These are phyloP conservation scores for Sylvilagus floridanus DNA, from an alignment of 2,797 vertebrate species.

Conservation along the genomic window DNA sequence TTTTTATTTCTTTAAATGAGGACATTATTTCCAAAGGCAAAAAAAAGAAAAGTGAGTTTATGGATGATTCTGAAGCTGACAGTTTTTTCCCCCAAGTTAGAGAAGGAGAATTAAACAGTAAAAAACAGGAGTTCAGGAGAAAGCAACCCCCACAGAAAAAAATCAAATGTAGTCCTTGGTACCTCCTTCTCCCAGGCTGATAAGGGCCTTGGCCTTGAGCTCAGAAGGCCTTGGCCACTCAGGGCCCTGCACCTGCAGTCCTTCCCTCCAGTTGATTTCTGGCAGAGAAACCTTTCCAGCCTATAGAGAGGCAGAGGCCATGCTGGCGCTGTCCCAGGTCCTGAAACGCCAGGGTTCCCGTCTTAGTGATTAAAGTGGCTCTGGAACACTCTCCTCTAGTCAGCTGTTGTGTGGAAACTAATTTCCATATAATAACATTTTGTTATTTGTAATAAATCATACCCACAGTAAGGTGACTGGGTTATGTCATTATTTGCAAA, in stretches of 20 bases:
- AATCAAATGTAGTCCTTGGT: not conserved
- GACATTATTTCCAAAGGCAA: constrained; percentile 12
- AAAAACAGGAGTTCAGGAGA: constrained; percentile 25
- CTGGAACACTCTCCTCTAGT: constrained; percentile 59
- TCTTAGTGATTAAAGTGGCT: constrained; percentile 59
- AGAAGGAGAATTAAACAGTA: constrained; percentile 27
- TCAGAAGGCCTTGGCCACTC: not conserved
- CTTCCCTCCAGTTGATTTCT: not conserved
- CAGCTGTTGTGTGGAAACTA: constrained; percentile 83
- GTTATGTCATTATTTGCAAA: constrained; percentile 85
- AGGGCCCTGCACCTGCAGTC: not conserved
- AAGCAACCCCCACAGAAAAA: not conserved
- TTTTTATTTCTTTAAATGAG: constrained; percentile 27
- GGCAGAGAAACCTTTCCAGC: not conserved
- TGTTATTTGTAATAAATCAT: constrained; percentile 84
- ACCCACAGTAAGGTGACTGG: constrained; percentile 78
- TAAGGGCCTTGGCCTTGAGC: not conserved
- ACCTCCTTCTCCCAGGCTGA: not conserved
- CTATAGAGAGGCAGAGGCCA: not conserved
- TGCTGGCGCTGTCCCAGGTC: constrained; percentile 68
- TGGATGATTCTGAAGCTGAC: not conserved
- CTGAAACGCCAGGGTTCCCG: constrained; percentile 58
- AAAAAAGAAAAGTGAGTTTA: constrained; percentile 6
- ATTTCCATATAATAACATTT: constrained; percentile 84
- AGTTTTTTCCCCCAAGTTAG: constrained; percentile 30